Base-by-base conservation (phyloP, 2,797 vertebrate species). In the Moxostoma hubbsi region DNA sequence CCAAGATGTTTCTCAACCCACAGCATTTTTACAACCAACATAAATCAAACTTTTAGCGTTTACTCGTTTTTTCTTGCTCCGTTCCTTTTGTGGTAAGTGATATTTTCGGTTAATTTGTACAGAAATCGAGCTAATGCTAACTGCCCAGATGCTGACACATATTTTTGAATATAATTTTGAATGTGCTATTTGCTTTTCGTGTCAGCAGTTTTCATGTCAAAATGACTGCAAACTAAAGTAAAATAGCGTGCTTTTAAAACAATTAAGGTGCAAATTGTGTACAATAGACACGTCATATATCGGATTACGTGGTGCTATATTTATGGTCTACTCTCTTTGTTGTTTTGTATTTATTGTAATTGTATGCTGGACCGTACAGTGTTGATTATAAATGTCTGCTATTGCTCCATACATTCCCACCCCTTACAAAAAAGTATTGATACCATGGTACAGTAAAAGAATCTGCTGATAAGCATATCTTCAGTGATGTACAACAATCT, bases 61-160 rank as follows among this genome's bases (percentile, higher is more conserved):
- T 15, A 64, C 13, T 57, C 13, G 45, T 63, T 72, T 79, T 12
- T 57, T 8, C 62, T 36, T 0, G 24, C 24, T 24, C 18, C 43
- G 4, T 47, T 46, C 18, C 11, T 6, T 6, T 72, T 64, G 72
- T 72, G 77, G 77, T 79, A 72, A 79, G 77, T 79, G 53, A 49
- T 71, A 16, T 71, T 13, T 63, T 70, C 57, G 49, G 49, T 47
- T 45, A 55, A 62, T 79, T 18, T 64, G 47, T 9, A 24, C 18
- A 63, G 51, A 72, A 55, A 58, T 67, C 45, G 8, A 58, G 63
- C 54, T 77, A 59, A 54, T 68, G 64, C 64, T 13, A 54, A 24
- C 24, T 24, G 18, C 57, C 15, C 2, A 58, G 6, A 24, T 24
- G 2, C 18, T 24, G 24, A 24, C 2, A 43, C 62, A 75, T 4